These are phyloP conservation scores for Pristiophorus japonicus DNA, from an alignment of 2,113 vertebrate species.

Conservation along the genomic window DNA sequence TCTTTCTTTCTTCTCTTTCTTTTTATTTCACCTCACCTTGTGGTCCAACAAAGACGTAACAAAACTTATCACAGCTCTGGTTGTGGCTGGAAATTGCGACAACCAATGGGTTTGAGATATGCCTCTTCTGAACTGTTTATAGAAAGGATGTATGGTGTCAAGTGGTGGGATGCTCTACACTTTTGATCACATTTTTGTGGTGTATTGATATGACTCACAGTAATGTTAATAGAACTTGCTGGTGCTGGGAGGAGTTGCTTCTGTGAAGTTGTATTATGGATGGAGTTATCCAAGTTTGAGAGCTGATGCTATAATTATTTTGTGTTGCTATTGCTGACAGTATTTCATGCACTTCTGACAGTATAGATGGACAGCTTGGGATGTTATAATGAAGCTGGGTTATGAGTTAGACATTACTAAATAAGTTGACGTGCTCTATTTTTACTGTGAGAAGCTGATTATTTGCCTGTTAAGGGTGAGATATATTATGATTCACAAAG, in stretches of 20 bases:
- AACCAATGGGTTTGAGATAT: background rate
- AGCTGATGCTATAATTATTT: background rate
- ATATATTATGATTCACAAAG: background rate
- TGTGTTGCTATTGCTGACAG: background rate
- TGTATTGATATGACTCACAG: background rate
- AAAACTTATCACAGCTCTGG: background rate
- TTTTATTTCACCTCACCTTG: background rate
- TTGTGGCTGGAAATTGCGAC: background rate
- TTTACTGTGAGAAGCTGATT: background rate
- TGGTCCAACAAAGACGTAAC: background rate
- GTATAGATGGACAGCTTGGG: too few species aligned
- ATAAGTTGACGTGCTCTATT: background rate
- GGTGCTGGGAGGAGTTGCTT: background rate
- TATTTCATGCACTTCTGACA: background rate
- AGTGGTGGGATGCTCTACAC: background rate
- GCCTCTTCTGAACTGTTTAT: background rate
- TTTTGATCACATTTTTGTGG: background rate
- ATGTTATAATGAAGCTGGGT: background rate
- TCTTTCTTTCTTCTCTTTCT: background rate
- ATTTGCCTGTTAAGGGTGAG: background rate
- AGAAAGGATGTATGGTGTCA: background rate
- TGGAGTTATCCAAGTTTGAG: background rate
- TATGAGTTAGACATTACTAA: background rate
- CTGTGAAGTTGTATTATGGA: background rate
- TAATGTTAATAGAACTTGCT: background rate